A percentile compares a stretch with the other conserved stretches of the same genome.
Evolutionary conservation across 2,888 invertebrate species (phyloP).

Genomic region (Sinelater perroti): DNA sequence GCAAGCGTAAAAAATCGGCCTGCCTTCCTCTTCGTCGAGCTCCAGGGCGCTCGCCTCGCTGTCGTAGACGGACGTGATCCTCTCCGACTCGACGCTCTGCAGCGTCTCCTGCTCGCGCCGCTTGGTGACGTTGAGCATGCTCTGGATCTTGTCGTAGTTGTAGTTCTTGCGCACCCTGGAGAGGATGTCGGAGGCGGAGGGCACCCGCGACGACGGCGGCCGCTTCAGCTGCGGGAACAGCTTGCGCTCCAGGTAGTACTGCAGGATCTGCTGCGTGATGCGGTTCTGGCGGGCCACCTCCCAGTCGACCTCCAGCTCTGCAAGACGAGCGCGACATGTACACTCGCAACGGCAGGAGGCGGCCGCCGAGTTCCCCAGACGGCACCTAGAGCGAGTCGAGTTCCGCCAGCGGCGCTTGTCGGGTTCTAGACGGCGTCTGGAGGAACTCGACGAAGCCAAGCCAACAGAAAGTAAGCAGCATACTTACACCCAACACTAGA

Average conservation of each 20-base stretch:
- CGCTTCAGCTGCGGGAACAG: constrained; percentile 66
- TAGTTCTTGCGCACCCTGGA: constrained; percentile 59
- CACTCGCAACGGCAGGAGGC: constrained; percentile 4
- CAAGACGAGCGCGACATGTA: constrained; percentile 17
- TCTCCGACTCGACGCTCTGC: constrained; percentile 77
- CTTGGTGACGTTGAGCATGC: constrained; percentile 47
- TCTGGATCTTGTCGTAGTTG: constrained; percentile 51
- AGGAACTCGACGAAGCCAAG: constrained; percentile 31
- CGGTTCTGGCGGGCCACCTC: constrained; percentile 79
- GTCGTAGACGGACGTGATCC: constrained; percentile 64
- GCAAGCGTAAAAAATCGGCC: constrained; percentile 25
- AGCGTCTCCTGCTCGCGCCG: constrained; percentile 63
- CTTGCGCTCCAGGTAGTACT: constrained; percentile 76
- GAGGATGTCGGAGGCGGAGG: constrained; percentile 73
- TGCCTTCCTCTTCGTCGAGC: constrained; percentile 43
- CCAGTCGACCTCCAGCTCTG: constrained; percentile 44
- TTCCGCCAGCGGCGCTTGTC: constrained; percentile 24
- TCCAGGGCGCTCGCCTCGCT: constrained; percentile 63
- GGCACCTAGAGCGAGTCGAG: constrained; percentile 23
- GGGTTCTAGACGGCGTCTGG: constrained; percentile 7
- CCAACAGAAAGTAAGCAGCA: too few relatives aligned
- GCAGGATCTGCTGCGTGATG: constrained; percentile 79
- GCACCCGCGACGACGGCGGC: constrained; percentile 61
- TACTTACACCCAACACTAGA: too few relatives aligned
- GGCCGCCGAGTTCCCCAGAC: constrained; percentile 25